Percentiles rank a stretch among this genome's conserved stretches.
Conservation (phyloP, 2,888 invertebrate genomes). For the Pilophorus perplexus region DNA sequence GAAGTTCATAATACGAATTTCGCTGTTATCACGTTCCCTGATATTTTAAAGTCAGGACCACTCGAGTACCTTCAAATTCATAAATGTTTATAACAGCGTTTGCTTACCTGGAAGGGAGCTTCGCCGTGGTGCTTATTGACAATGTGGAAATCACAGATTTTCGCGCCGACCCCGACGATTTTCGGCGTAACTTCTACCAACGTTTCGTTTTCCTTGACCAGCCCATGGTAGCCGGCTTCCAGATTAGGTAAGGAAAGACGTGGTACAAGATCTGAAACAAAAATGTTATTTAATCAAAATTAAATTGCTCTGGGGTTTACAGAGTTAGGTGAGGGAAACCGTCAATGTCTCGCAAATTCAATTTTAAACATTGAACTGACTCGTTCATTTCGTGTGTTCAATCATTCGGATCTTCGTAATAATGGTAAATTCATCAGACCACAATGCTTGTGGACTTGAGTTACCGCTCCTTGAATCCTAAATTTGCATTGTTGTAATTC, state of each 20-base stretch:
- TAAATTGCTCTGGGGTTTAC: too few species aligned
- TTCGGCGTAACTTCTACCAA: slow-evolving; percentile 89
- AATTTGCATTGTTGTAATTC: too few species aligned
- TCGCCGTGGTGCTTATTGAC: slow-evolving; percentile 90
- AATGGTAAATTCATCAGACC: too few species aligned
- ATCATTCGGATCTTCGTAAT: too few species aligned
- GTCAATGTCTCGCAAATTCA: too few species aligned
- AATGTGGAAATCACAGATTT: slow-evolving; percentile 84
- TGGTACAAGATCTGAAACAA: slow-evolving; percentile 59
- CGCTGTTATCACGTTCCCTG: not conserved
- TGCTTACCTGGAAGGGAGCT: slow-evolving; percentile 88
- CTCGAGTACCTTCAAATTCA: too few species aligned
- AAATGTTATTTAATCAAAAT: not conserved
- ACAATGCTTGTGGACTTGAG: too few species aligned
- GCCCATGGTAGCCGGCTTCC: slow-evolving; percentile 87
- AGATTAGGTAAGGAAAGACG: slow-evolving; percentile 74
- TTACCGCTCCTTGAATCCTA: too few species aligned
- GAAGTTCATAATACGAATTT: not conserved
- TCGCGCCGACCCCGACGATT: slow-evolving; percentile 75
- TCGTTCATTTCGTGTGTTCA: too few species aligned
- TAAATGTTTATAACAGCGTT: too few species aligned
- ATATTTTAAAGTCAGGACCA: not conserved
- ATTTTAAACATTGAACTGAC: too few species aligned
- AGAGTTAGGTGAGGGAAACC: too few species aligned
- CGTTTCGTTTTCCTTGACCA: slow-evolving; percentile 89